These are phyloP conservation scores for Todiramphus chloris DNA, from an alignment of 2,113 vertebrate genomes.

Conservation along the genomic window DNA sequence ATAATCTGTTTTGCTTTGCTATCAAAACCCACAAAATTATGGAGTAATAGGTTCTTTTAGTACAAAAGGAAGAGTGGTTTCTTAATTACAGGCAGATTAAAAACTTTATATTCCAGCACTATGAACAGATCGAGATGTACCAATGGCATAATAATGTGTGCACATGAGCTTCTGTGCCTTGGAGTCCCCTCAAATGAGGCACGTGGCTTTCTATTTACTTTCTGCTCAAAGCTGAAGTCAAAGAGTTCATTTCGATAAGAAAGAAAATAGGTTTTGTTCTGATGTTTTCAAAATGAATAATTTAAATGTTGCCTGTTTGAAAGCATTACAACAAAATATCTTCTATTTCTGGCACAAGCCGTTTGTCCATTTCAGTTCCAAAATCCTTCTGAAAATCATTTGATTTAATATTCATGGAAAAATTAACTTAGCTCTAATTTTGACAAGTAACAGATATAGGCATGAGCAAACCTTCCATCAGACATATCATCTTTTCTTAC, in stretches of 20 bases:
- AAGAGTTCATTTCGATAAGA: background rate
- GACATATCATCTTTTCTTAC: slow-evolving; percentile 28
- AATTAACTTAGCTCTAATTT: slow-evolving; percentile 31
- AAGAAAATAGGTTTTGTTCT: background rate
- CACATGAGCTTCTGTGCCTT: background rate
- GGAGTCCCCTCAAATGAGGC: background rate
- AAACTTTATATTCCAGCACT: background rate
- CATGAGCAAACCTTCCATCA: slow-evolving; percentile 17
- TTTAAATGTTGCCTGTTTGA: background rate
- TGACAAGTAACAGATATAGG: slow-evolving; percentile 9
- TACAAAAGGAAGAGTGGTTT: background rate
- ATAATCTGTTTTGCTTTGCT: background rate
- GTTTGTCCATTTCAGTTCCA: background rate
- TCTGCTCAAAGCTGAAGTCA: background rate
- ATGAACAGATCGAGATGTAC: background rate
- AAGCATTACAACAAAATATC: background rate
- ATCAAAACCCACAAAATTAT: background rate
- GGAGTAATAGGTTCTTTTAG: background rate
- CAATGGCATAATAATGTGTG: background rate
- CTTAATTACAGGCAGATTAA: background rate
- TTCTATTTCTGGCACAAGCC: background rate
- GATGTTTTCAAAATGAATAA: background rate
- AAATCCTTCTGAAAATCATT: slow-evolving; percentile 27
- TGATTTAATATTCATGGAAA: slow-evolving; percentile 30
- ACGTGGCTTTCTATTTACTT: background rate